Conservation (phyloP, 2,888 invertebrate species). For the Coecobrya sp. region DNA sequence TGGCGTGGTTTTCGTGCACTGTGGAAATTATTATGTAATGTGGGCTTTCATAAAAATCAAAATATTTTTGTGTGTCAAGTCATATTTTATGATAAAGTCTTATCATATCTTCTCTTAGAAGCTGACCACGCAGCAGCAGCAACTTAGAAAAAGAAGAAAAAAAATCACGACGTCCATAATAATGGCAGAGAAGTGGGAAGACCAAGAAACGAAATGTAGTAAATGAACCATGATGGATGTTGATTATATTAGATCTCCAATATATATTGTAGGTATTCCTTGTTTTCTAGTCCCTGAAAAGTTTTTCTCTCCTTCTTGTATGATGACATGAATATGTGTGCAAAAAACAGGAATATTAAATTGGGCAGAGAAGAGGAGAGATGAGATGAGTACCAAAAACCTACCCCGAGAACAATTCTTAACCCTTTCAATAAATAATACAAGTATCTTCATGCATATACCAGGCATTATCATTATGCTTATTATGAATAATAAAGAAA, state of each 20-base stretch:
- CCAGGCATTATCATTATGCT: constrained; percentile 8
- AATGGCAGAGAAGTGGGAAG: background rate
- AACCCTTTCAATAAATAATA: background rate
- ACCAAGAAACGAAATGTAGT: background rate
- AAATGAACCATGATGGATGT: no score
- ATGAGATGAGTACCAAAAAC: no score
- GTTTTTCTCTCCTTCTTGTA: no score
- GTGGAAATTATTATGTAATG: background rate
- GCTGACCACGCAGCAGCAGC: no score
- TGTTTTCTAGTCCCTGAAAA: no score
- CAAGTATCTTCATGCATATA: background rate
- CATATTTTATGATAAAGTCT: constrained; percentile 19
- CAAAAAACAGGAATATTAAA: constrained; percentile 23
- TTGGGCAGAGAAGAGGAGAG: background rate
- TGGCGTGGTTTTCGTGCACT: constrained; percentile 24
- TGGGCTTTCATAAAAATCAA: background rate
- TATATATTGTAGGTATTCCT: no score
- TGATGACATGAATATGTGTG: background rate
- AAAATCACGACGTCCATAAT: background rate
- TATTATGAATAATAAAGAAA: constrained; percentile 72
- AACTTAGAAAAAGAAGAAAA: no score
- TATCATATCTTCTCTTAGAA: no score
- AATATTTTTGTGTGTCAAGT: constrained; percentile 49
- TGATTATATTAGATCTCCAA: no score
- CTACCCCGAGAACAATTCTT: background rate